Evolutionary conservation across 2,888 invertebrate genomes (phyloP).

Genomic region (Sarcophaga rosellei): DNA sequence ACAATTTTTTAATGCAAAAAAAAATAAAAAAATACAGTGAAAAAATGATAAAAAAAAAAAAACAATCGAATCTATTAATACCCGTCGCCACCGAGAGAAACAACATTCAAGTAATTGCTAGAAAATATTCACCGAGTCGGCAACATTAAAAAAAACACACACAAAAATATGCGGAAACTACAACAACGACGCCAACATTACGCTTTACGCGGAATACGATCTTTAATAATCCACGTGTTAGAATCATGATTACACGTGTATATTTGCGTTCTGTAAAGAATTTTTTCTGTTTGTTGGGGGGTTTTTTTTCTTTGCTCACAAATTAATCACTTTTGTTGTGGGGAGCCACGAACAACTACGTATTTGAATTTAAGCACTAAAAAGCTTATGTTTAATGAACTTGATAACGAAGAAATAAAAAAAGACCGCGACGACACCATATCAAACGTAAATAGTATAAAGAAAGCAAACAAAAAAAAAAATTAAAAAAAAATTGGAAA

Average conservation of each 20-base stretch:
- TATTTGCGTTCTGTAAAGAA: background rate
- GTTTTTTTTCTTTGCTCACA: background rate
- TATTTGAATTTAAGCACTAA: constrained; percentile 1
- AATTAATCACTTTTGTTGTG: background rate
- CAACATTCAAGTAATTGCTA: background rate
- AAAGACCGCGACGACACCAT: background rate
- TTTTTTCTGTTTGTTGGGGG: background rate
- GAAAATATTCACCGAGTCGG: too few relatives aligned
- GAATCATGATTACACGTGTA: constrained; percentile 12
- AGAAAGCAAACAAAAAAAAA: constrained; percentile 3
- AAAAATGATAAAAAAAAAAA: constrained; percentile 6
- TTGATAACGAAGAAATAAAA: constrained; percentile 26
- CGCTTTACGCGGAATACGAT: constrained; percentile 1
- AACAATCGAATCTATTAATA: constrained; percentile 26
- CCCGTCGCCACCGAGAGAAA: background rate
- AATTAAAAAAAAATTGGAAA: background rate
- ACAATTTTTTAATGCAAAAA: background rate
- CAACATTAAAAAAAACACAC: too few relatives aligned
- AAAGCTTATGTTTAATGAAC: constrained; percentile 29
- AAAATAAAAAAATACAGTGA: background rate
- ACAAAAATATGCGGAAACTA: too few relatives aligned
- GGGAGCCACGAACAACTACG: background rate
- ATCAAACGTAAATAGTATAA: background rate
- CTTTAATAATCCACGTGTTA: constrained; percentile 45
- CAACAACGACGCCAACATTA: constrained; percentile 1